Conservation (phyloP, 1,140 invertebrate species). For the Acromyrmex heyeri region DNA sequence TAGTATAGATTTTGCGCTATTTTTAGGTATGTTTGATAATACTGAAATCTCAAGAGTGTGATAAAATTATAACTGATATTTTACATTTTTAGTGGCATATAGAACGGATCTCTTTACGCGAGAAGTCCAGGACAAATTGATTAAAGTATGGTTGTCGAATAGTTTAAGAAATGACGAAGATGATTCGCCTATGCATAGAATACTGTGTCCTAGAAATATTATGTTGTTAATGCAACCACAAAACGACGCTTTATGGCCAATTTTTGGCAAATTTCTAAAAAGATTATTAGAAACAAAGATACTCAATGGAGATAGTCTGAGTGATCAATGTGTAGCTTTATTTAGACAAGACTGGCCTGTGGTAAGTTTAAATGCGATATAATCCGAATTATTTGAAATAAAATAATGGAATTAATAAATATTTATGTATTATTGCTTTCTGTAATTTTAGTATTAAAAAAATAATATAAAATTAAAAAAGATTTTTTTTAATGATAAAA, state of each 20-base stretch:
- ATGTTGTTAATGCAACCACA: conserved; percentile 80
- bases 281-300: conserved; percentile 81
- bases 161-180: conserved; percentile 68
- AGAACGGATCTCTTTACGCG: conserved; percentile 77
- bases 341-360: conserved; percentile 85
- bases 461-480: neutral
- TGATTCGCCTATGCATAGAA: conserved; percentile 76
- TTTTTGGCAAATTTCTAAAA: conserved; percentile 80
- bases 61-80: conserved; percentile 27
- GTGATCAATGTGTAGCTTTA: conserved; percentile 84
- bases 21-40: conserved; percentile 78
- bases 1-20: conserved; percentile 81
- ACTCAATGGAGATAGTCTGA: conserved; percentile 81
- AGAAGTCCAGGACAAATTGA: conserved; percentile 80
- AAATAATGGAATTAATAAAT: neutral
- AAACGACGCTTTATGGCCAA: conserved; percentile 77
- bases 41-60: neutral
- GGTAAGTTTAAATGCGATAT: conserved; percentile 74
- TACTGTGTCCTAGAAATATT: conserved; percentile 85
- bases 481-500: neutral
- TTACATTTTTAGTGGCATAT: conserved; percentile 78
- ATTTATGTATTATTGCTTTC: neutral
- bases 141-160: conserved; percentile 82
- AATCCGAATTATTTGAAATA: neutral
- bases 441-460: neutral